phyloP scores from a whole-genome alignment of 2,888 invertebrate genomes.

The Pachliopta kotzebuea region DNA sequence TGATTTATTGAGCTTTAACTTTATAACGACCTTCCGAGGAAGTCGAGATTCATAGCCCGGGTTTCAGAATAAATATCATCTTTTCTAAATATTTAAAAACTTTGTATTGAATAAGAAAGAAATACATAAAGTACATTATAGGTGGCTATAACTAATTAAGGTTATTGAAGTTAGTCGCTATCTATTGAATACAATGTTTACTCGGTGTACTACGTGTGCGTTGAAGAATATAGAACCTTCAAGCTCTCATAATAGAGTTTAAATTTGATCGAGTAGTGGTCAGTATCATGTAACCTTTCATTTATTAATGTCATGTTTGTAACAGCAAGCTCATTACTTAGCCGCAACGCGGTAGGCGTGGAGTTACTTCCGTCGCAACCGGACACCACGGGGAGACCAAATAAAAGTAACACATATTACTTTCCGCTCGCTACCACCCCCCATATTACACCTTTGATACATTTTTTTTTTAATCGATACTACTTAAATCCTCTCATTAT shows the following conservation, averaged over 20 bases:
- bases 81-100: slow-evolving; percentile 2
- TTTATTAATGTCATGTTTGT: slow-evolving; percentile 39
- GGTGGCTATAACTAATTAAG: slow-evolving; percentile 25
- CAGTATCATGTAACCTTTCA: slow-evolving; percentile 20
- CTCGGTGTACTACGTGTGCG: neutral
- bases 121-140: neutral
- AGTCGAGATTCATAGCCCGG: neutral
- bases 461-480: neutral
- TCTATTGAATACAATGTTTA: slow-evolving; percentile 12
- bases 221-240: slow-evolving; percentile 13
- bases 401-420: slow-evolving; percentile 75
- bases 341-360: slow-evolving; percentile 63
- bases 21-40: slow-evolving; percentile 26
- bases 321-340: slow-evolving; percentile 76
- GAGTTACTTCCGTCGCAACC: slow-evolving; percentile 65
- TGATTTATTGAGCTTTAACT: slow-evolving; percentile 55
- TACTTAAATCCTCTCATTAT: neutral
- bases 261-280: slow-evolving; percentile 34
- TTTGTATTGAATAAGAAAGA: neutral
- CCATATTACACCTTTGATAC: slow-evolving; percentile 36
- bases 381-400: slow-evolving; percentile 68
- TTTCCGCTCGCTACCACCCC: slow-evolving; percentile 48
- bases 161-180: slow-evolving; percentile 26
- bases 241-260: slow-evolving; percentile 36
- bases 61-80: slow-evolving; percentile 8